Percentiles rank a stretch among this genome's conserved stretches.
These are phyloP conservation scores for Macroglossus sobrinus DNA, from an alignment of 2,113 vertebrate genomes.

Conservation along the genomic window DNA sequence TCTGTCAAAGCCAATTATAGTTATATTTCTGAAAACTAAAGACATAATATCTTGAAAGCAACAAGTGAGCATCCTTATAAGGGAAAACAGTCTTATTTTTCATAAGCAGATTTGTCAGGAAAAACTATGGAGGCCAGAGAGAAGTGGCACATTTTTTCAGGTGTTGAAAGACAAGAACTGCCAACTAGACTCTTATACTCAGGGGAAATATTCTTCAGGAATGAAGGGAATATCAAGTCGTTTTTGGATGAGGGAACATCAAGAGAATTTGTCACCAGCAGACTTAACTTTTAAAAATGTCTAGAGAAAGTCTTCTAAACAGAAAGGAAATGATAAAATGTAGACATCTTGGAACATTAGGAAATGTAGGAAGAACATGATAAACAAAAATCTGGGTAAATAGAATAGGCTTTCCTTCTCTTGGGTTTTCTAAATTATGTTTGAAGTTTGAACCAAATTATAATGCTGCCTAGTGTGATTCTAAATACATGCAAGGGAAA, in stretches of 20 bases:
- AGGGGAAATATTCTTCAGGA: neutral
- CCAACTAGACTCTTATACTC: neutral
- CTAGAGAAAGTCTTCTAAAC: neutral
- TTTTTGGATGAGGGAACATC: neutral
- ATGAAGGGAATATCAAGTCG: neutral
- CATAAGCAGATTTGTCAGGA: neutral
- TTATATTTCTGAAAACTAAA: conserved; percentile 2
- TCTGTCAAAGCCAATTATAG: neutral
- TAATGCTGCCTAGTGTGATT: neutral
- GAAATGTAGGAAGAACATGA: neutral
- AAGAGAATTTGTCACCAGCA: neutral
- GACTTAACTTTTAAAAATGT: neutral
- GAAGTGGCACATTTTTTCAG: conserved; percentile 27
- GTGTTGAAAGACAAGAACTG: conserved; percentile 7
- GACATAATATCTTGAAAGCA: neutral
- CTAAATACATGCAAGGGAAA: neutral
- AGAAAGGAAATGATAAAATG: conserved; percentile 5
- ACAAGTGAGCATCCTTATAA: neutral
- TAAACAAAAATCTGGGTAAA: conserved; percentile 21
- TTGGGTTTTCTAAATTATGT: conserved; percentile 34
- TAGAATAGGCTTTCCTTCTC: neutral
- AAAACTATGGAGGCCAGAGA: neutral
- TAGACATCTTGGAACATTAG: neutral
- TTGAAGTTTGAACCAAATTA: neutral
- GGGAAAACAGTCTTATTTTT: neutral